A percentile compares a stretch with the other conserved stretches of the same genome.
Evolutionary conservation across 1,140 invertebrate species (phyloP).

Genomic region (Platyura marginata): DNA sequence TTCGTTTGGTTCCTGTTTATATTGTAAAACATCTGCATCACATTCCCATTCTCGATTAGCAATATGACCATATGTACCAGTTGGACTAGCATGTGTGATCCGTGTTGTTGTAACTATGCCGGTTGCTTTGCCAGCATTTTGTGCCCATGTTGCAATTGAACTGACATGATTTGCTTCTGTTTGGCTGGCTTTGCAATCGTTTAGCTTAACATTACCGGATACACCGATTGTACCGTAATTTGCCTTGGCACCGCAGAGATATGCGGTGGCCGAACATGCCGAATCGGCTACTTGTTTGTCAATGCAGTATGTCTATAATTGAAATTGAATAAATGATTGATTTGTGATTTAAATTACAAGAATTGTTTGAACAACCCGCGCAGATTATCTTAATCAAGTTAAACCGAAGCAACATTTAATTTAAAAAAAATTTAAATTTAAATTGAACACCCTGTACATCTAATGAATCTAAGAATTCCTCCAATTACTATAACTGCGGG

Average conservation of each 20-base stretch:
- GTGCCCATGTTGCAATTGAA: constrained; percentile 53
- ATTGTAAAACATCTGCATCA: constrained; percentile 50
- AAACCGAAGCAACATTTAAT: no score
- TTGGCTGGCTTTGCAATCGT: constrained; percentile 33
- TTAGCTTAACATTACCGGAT: constrained; percentile 34
- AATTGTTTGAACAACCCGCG: background rate
- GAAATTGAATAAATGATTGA: no score
- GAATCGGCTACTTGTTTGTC: constrained; percentile 51
- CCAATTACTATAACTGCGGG: no score
- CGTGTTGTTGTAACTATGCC: constrained; percentile 50
- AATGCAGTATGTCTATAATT: constrained; percentile 57
- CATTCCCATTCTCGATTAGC: constrained; percentile 52
- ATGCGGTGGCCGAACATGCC: constrained; percentile 38
- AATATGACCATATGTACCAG: constrained; percentile 44
- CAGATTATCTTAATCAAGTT: no score
- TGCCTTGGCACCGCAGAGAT: constrained; percentile 61
- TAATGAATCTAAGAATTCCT: no score
- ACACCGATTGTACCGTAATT: constrained; percentile 61
- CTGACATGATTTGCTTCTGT: constrained; percentile 30
- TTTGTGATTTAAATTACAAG: background rate
- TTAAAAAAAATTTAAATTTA: no score
- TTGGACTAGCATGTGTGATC: constrained; percentile 55
- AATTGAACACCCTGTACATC: no score
- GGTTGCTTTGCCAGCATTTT: constrained; percentile 43
- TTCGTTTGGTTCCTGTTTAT: constrained; percentile 21